Percentiles rank a stretch among this genome's conserved stretches.
phyloP scores from a whole-genome alignment of 1,140 invertebrate species.

The Phenacoccus solenopsis region DNA sequence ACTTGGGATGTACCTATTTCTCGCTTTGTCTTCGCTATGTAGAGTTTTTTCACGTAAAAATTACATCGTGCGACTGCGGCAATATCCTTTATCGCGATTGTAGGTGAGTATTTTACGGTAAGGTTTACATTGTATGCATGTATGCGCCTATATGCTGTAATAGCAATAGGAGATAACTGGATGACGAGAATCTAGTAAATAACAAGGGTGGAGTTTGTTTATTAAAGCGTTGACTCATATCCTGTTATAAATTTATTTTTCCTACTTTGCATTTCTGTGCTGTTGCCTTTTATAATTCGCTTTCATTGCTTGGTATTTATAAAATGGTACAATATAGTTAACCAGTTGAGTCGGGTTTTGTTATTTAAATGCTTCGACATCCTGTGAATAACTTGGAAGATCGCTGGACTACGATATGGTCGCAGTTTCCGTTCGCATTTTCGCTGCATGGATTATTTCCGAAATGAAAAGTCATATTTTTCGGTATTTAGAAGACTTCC shows the following conservation, averaged over 20 bases:
- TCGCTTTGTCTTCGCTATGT: too few relatives aligned
- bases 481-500: too few relatives aligned
- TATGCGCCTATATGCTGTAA: too few relatives aligned
- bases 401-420: neutral
- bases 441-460: neutral
- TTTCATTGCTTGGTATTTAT: neutral
- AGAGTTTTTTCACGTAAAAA: too few relatives aligned
- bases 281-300: conserved; percentile 1
- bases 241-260: neutral
- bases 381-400: neutral
- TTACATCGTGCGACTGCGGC: too few relatives aligned
- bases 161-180: neutral
- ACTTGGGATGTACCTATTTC: too few relatives aligned
- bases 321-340: neutral
- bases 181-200: neutral
- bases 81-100: too few relatives aligned
- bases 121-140: neutral
- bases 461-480: too few relatives aligned
- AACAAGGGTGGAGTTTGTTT: neutral
- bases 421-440: neutral
- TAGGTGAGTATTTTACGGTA: too few relatives aligned
- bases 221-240: conserved; percentile 2
- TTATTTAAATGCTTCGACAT: neutral
- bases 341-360: neutral
- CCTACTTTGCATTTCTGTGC: neutral